phyloP scores from a whole-genome alignment of 2,888 invertebrate genomes.

The Alcis repandata region DNA sequence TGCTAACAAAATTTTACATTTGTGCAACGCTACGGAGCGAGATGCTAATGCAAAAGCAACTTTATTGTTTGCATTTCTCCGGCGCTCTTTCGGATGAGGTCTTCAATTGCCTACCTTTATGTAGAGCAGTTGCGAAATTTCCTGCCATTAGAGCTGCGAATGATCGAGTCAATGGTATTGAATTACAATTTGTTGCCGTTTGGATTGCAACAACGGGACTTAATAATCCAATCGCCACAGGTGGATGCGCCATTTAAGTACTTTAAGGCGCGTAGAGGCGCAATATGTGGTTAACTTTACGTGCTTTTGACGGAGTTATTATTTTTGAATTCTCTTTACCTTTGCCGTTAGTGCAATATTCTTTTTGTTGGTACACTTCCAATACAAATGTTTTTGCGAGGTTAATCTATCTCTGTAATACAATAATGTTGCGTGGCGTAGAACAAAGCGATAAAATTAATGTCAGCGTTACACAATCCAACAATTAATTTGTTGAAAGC shows the following conservation, averaged over 20 bases:
- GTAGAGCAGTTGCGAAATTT: constrained; percentile 46
- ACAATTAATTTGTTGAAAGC: constrained; percentile 61
- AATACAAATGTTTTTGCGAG: neutral
- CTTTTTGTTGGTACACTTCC: neutral
- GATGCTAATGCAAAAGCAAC: constrained; percentile 16
- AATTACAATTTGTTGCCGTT: constrained; percentile 51
- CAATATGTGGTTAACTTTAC: constrained; percentile 25
- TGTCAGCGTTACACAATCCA: constrained; percentile 31
- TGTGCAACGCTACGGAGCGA: neutral
- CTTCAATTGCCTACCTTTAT: constrained; percentile 41
- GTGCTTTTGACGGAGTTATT: constrained; percentile 21
- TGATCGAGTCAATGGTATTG: constrained; percentile 41
- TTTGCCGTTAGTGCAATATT: constrained; percentile 1
- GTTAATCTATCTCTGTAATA: neutral
- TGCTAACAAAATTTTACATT: constrained; percentile 6
- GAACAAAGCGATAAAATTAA: constrained; percentile 32
- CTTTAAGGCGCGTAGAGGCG: constrained; percentile 22
- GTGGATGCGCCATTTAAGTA: constrained; percentile 22
- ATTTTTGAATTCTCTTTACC: constrained; percentile 1
- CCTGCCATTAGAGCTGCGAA: constrained; percentile 40
- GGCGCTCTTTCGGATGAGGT: constrained; percentile 16
- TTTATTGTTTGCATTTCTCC: constrained; percentile 16
- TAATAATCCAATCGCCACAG: constrained; percentile 50
- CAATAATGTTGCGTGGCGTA: constrained; percentile 5
- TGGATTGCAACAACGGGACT: constrained; percentile 49